Evolutionary conservation across 2,797 vertebrate species (phyloP), one percentile per base, ranked within the genome.

Genomic region (Monodelphis domestica): DNA sequence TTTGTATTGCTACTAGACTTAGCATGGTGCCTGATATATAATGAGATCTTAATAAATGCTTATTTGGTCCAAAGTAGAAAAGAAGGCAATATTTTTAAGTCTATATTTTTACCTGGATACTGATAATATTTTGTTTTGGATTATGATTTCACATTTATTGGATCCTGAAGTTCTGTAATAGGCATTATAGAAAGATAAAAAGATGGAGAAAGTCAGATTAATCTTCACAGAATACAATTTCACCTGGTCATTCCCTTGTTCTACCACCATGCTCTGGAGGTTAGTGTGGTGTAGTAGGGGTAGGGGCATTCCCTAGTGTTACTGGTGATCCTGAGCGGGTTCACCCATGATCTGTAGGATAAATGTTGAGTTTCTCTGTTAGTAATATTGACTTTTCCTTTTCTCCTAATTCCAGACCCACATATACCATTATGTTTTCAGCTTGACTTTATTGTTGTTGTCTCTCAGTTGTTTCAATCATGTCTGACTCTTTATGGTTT

Each of bases 91-190:
- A 38, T 30, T 57, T 93, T 91, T 54, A 63, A 21, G 21, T 63
- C 14, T 21, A n/a, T 24, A 24, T 78, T 78, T 45, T 78, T 70
- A 87, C 56, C 90, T 92, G 88, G n/a, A 26, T 90, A 90, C 51
- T 92, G 92, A 90, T 10, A 54, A 5, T 30, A 5, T 92, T 70
- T 93, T 88, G 91, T 90, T 9, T 87, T 53, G 92, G 70, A 90
- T 54, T 78, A 57, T 57, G n/a, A 53, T 54, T 87, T 93, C 63
- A 92, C 38, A 70, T 91, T 90, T 90, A n/a, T 38, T 55, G 89
- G 92, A 28, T 93, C 12, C n/a, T 55, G 4, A 57, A 94, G 28
- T 56, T 29, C n/a, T 33, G 17, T 52, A 45, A n/a, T 51, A 28
- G 92, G 57, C 29, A 29, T 53, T 93, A 63, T 63, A 45, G 30